phyloP scores from a whole-genome alignment of 1,140 invertebrate genomes.

The Diplogasteroides magnus region DNA sequence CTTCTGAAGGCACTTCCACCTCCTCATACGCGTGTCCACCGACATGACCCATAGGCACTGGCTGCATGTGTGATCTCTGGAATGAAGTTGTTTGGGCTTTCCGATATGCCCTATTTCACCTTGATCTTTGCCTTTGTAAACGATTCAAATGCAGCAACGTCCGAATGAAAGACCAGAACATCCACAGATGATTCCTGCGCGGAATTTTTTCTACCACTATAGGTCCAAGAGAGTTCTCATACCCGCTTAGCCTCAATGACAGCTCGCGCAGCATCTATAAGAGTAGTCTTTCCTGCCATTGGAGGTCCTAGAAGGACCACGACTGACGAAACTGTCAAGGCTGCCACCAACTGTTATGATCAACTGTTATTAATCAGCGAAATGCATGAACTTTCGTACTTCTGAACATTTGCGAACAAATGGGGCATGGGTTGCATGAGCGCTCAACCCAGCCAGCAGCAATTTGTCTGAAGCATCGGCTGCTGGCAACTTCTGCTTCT shows the following conservation, averaged over 20 bases:
- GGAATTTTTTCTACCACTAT: not conserved
- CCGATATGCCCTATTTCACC: too few relatives aligned
- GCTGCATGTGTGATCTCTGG: too few relatives aligned
- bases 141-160: not conserved
- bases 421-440: not conserved
- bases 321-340: too few relatives aligned
- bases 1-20: too few relatives aligned
- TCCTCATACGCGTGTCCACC: too few relatives aligned
- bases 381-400: too few relatives aligned
- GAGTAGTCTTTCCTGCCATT: not conserved
- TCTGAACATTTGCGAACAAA: not conserved
- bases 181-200: not conserved
- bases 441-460: not conserved
- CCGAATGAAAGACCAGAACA: not conserved
- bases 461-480: too few relatives aligned
- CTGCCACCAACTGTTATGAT: too few relatives aligned
- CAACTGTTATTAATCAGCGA: too few relatives aligned
- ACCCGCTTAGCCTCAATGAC: not conserved
- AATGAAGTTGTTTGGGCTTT: too few relatives aligned
- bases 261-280: not conserved
- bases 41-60: too few relatives aligned
- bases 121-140: not conserved
- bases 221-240: not conserved
- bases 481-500: too few relatives aligned
- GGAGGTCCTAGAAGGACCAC: not conserved